phyloP scores from a whole-genome alignment of 1,140 invertebrate species.

The Brachionus calyciflorus region DNA sequence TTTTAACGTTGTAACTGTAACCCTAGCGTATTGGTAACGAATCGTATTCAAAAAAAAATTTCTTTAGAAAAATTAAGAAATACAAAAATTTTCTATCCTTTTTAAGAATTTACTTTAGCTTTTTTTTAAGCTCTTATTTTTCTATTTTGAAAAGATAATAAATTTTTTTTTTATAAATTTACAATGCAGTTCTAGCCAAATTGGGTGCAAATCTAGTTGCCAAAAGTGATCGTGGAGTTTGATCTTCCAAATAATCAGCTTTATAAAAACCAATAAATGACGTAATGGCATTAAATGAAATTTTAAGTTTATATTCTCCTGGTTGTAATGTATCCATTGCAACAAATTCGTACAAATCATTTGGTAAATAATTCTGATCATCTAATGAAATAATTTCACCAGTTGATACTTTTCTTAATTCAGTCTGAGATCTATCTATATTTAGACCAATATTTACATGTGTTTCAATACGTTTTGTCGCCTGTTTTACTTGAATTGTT shows the following conservation, averaged over 20 bases:
- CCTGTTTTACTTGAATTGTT: not conserved
- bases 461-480: constrained; percentile 9
- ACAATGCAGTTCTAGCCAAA: constrained; percentile 35
- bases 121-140: too few species aligned
- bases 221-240: not conserved
- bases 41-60: too few species aligned
- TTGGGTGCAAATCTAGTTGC: constrained; percentile 37
- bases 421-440: not conserved
- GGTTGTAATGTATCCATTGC: not conserved
- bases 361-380: not conserved
- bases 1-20: too few species aligned
- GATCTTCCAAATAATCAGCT: constrained; percentile 29
- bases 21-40: too few species aligned
- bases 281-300: not conserved
- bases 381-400: not conserved
- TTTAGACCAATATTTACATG: constrained; percentile 22
- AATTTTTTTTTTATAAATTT: constrained; percentile 1
- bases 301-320: constrained; percentile 2
- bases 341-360: constrained; percentile 29
- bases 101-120: not conserved
- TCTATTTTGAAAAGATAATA: too few species aligned
- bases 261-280: constrained; percentile 15
- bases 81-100: not conserved
- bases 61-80: too few species aligned
- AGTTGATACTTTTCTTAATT: not conserved